Base-by-base conservation (phyloP, 2,888 invertebrate species). In the Sphinx pinastri region DNA sequence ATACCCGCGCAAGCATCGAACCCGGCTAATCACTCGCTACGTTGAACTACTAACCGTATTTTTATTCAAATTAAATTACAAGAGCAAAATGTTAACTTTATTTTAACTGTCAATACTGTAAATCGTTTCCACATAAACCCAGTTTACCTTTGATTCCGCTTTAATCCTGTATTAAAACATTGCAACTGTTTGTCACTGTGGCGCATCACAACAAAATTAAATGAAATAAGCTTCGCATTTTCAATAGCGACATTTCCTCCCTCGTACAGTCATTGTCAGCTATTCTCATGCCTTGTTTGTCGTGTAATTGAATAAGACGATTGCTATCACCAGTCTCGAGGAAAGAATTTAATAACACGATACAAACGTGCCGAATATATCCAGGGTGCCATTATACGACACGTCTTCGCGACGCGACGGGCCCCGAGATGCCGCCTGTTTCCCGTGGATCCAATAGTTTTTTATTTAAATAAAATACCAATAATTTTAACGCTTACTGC, bases 301-400 rank as follows among this genome's bases (percentile, higher is more conserved):
- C 88, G 84, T 88, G 90, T 91, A 92, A 92, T 93, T 92, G 89
- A 91, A 91, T 90, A 85, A 89, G 87, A 88, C 88, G 89, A 91
- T 91, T 90, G 90, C 88, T 88, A 91, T 90, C 87, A 85, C 85
- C 84, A 85, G 85, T 83, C 83, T 79, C 80, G 81, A 81, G 84
- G 84, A 85, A 92, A 90, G 89, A 93, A 93, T 93, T 93, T 92
- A 93, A 93, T 93, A 93, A 91, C 86, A 89, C 81, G 81, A 81
- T 84, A 84, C 84, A 86, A 87, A 86, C 79, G 82, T 81, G 77
- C 78, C 80, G 78, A 84, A 86, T 84, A 83, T 77, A 83, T 84
- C 79, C 75, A 78, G 76, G 73, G 74, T 73, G 79, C 78, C 79
- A 74, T 80, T 78, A 81, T 79, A 81, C 80, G 83, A 79, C 80